phyloP scores from a whole-genome alignment of 2,888 invertebrate genomes.

The Liopterus haemorrhoidalis region DNA sequence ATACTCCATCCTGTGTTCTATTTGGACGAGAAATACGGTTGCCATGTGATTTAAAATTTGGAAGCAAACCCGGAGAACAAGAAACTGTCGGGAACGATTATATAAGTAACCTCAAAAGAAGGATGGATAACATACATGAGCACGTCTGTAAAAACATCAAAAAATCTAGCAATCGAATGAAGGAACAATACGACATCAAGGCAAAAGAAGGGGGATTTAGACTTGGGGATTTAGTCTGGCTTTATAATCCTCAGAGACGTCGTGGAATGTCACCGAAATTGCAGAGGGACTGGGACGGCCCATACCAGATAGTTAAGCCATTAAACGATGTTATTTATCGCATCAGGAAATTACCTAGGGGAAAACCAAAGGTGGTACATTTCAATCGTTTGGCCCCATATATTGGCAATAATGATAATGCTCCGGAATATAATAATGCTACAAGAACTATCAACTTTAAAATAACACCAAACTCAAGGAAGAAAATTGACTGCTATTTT shows the following conservation, averaged over 20 bases:
- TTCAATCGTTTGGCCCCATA: no score
- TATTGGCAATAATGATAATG: no score
- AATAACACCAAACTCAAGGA: no score
- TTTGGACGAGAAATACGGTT: constrained; percentile 6
- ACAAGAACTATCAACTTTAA: no score
- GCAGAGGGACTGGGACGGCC: no score
- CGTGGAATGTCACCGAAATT: constrained; percentile 24
- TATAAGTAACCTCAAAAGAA: constrained; percentile 1
- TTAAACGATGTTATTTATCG: no score
- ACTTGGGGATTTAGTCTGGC: constrained; percentile 21
- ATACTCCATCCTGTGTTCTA: constrained; percentile 1
- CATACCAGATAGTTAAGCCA: no score
- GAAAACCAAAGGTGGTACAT: no score
- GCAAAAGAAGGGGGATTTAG: constrained; percentile 16
- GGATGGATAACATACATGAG: constrained; percentile 6
- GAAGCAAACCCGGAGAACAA: constrained; percentile 14
- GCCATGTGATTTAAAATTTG: constrained; percentile 9
- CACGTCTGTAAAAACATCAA: constrained; percentile 1
- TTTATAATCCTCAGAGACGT: constrained; percentile 24
- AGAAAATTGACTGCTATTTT: no score
- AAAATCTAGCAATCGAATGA: constrained; percentile 6
- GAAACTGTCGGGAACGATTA: constrained; percentile 7
- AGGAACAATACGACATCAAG: constrained; percentile 7
- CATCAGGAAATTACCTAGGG: no score
- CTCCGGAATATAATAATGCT: no score